These are phyloP conservation scores for Polia nebulosa DNA, from an alignment of 2,888 invertebrate species.

Conservation along the genomic window DNA sequence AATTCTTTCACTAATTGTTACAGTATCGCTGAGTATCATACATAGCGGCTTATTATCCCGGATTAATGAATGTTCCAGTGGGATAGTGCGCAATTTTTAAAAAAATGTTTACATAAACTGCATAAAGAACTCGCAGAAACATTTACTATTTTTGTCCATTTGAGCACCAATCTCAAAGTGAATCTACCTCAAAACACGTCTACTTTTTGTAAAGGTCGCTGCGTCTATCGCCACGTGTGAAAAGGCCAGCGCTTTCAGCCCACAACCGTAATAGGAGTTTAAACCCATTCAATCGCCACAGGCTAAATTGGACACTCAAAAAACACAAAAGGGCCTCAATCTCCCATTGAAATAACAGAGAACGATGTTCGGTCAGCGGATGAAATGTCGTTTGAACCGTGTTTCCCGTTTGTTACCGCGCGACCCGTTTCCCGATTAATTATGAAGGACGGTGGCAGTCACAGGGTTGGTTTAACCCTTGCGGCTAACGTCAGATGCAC, in stretches of 20 bases:
- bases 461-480: conserved; percentile 70
- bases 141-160: conserved; percentile 7
- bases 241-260: conserved; percentile 49
- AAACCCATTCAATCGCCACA: conserved; percentile 59
- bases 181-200: conserved; percentile 20
- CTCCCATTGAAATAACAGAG: conserved; percentile 70
- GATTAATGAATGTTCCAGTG: no score
- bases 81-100: no score
- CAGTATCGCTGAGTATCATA: no score
- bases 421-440: conserved; percentile 74
- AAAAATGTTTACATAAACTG: not conserved
- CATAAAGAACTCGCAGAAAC: no score
- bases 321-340: conserved; percentile 68
- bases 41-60: no score
- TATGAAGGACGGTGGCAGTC: conserved; percentile 71
- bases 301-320: conserved; percentile 67
- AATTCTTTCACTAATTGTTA: no score
- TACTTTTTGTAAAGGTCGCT: conserved; percentile 19
- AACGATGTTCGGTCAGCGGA: conserved; percentile 67
- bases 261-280: conserved; percentile 48
- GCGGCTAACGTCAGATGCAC: conserved; percentile 71
- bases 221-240: conserved; percentile 32
- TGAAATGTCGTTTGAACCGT: conserved; percentile 64
- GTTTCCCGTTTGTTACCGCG: conserved; percentile 68
- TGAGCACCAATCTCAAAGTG: conserved; percentile 23